phyloP scores from a whole-genome alignment of 2,888 invertebrate species.

The Acleris sparsana region DNA sequence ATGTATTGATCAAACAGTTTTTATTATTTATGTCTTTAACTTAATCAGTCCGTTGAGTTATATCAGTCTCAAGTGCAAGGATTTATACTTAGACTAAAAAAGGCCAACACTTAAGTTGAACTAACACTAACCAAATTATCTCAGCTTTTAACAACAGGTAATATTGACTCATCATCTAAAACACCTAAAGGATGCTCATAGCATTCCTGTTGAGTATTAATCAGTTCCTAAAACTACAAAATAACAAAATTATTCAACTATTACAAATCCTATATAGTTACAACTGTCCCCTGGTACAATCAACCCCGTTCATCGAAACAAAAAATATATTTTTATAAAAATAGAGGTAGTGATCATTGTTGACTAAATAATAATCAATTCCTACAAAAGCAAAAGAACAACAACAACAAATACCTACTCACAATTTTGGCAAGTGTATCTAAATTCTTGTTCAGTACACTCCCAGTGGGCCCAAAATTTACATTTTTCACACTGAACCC shows the following conservation, averaged over 20 bases:
- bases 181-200: neutral
- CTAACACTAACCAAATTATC: neutral
- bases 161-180: neutral
- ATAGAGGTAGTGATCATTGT: no score
- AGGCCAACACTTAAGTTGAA: neutral
- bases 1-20: neutral
- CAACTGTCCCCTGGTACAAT: conserved; percentile 1
- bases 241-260: neutral
- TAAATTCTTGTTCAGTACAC: conserved; percentile 1
- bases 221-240: neutral
- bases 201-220: neutral
- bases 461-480: neutral
- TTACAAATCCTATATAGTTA: conserved; percentile 1
- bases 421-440: neutral
- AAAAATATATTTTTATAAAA: conserved; percentile 1
- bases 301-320: neutral
- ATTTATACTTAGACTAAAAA: neutral
- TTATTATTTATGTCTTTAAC: conserved; percentile 1
- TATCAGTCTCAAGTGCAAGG: neutral
- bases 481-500: conserved; percentile 1
- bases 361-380: no score
- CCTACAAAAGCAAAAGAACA: no score
- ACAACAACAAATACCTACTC: no score
- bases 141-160: neutral
- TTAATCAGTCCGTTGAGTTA: conserved; percentile 4